Evolutionary conservation across 2,113 vertebrate genomes (phyloP).

Genomic region (Neotragus pygmaeus): DNA sequence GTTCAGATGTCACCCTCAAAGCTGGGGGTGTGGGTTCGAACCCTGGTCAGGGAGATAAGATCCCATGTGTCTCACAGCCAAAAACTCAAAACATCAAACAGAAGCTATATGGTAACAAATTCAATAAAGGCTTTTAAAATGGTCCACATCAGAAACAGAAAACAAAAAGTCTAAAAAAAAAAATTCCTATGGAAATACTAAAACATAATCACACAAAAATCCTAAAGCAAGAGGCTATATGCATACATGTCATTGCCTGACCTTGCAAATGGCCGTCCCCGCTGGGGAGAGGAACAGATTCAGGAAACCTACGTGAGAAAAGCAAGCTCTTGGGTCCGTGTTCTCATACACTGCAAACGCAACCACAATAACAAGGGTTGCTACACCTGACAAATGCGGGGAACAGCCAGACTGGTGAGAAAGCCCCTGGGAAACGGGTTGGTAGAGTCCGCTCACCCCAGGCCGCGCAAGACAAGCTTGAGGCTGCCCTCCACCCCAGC

Average conservation of each 20-base stretch:
- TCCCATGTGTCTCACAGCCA: rapidly evolving
- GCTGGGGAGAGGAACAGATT: not conserved
- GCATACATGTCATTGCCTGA: not conserved
- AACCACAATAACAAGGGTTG: not conserved
- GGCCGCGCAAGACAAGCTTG: not conserved
- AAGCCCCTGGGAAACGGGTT: not conserved
- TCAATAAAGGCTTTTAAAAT: not conserved
- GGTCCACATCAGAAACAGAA: not conserved
- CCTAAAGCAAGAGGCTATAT: not conserved
- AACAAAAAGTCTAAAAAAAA: not conserved
- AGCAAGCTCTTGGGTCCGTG: not conserved
- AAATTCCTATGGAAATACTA: not conserved
- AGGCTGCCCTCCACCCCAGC: not conserved
- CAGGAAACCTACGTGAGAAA: not conserved
- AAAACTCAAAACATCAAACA: not conserved
- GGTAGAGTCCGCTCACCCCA: conserved; percentile 27
- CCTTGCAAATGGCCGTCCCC: not conserved
- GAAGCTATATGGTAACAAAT: not conserved
- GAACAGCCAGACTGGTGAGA: not conserved
- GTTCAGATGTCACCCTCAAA: not conserved
- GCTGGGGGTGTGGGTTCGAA: not conserved
- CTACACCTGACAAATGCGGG: conserved; percentile 38
- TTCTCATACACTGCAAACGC: conserved; percentile 28
- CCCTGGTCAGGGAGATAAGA: not conserved
- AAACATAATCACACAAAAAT: not conserved